Base-by-base conservation (phyloP, 2,797 vertebrate species). In the Coendou prehensilis region DNA sequence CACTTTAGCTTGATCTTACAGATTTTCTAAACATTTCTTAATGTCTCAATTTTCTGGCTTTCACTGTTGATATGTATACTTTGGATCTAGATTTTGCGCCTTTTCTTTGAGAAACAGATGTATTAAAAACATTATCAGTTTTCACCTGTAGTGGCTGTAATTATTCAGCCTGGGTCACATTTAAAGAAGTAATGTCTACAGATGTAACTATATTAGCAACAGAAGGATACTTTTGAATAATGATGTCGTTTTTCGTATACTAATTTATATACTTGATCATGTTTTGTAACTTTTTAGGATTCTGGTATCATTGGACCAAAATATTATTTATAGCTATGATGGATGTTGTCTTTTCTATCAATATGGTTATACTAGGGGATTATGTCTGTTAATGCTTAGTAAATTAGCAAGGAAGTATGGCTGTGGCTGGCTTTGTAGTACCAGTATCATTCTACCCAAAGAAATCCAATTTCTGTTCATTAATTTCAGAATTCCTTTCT, bases 401-500 rank as follows among this genome's bases (percentile, higher is more conserved):
- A 79, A 52, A 33, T 92, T 93, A 64, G 30, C 57, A 89, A 86
- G 95, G 81, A 85, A 88, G 71, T 92, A 9, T 92, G n/a, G 13
- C 79, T 79, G 52, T 59, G 56, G 6, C 89, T 87, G 50, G 96
- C 79, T 96, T 75, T 86, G 94, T 59, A 79, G 91, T 63, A 92
- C 67, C 64, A 0, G 0, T 71, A 80, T 50, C 30, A 81, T 84
- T 71, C 75, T 86, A 57, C 37, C 85, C 91, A 80, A 45, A 83
- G 91, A 96, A 97, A 93, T 93, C 63, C 87, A 33, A 0, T 91
- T 67, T 96, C 80, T 96, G 14, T 96, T 94, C 85, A 95, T 95
- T 90, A 94, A 88, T 98, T 98, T 97, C 96, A 95, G 1, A 87
- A 91, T 97, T 92, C 94, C 96, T 67, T 96, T 97, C 87, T 96